Evolutionary conservation across 2,797 vertebrate genomes (phyloP).

Genomic region (Spinus olivaceus): DNA sequence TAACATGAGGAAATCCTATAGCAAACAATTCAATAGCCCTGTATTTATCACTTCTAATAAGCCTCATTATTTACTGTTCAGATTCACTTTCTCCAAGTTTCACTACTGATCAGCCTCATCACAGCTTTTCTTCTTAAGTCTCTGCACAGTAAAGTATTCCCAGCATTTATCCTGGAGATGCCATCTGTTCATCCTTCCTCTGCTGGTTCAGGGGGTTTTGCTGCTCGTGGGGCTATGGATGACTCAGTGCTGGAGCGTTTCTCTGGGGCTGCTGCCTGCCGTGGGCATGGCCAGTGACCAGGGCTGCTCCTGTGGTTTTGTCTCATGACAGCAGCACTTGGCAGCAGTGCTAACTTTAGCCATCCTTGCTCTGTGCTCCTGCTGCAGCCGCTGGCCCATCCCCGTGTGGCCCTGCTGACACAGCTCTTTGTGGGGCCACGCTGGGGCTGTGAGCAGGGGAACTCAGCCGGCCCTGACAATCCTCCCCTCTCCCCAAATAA

Average conservation of each 20-base stretch:
- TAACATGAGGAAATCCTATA: not conserved
- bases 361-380: not conserved
- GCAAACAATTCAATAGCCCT: not conserved
- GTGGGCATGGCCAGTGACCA: not conserved
- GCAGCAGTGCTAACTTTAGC: not conserved
- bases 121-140: not conserved
- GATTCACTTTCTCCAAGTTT: not conserved
- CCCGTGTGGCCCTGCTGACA: not conserved
- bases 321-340: not conserved
- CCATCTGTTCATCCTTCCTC: not conserved
- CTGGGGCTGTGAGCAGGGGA: not conserved
- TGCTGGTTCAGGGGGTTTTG: accelerated
- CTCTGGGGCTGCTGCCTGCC: not conserved
- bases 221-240: not conserved
- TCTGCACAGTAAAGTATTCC: not conserved
- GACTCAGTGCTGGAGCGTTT: not conserved
- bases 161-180: not conserved
- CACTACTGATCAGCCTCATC: not conserved
- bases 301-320: not conserved
- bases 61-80: not conserved
- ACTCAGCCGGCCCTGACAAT: not conserved
- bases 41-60: not conserved
- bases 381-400: not conserved
- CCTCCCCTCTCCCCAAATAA: not conserved
- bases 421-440: not conserved